Evolutionary conservation across 2,113 vertebrate genomes (phyloP).

Genomic region (Cochlearius cochlearius): DNA sequence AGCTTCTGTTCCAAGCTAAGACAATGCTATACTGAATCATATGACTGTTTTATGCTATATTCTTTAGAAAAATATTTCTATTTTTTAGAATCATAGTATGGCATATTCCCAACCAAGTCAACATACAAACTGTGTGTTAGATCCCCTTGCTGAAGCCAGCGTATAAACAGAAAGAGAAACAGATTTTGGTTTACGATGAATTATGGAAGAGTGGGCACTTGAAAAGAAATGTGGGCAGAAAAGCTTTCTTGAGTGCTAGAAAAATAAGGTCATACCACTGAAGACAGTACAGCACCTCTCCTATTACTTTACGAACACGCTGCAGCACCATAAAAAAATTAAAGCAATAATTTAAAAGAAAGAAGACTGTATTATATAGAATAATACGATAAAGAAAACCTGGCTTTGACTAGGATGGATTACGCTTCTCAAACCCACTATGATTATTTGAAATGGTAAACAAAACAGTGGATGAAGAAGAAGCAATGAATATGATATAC

Average conservation of each 20-base stretch:
- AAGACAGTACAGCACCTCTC: not conserved
- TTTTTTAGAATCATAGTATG: not conserved
- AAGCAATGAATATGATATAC: not conserved
- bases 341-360: not conserved
- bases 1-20: not conserved
- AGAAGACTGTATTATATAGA: not conserved
- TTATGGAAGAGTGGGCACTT: not conserved
- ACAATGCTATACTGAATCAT: not conserved
- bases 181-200: not conserved
- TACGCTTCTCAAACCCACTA: not conserved
- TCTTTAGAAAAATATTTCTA: not conserved
- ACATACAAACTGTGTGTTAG: not conserved
- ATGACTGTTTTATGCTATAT: not conserved
- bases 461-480: not conserved
- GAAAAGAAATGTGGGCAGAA: not conserved
- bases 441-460: conserved; percentile 14
- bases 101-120: not conserved
- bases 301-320: not conserved
- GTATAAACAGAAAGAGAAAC: not conserved
- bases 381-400: not conserved
- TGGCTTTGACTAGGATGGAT: not conserved
- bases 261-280: not conserved
- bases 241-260: not conserved
- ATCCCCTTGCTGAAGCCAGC: not conserved
- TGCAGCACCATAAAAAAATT: not conserved